A percentile compares a stretch with the other conserved stretches of the same genome.
Evolutionary conservation across 2,113 vertebrate species (phyloP).

Genomic region (Gracilinanus agilis): DNA sequence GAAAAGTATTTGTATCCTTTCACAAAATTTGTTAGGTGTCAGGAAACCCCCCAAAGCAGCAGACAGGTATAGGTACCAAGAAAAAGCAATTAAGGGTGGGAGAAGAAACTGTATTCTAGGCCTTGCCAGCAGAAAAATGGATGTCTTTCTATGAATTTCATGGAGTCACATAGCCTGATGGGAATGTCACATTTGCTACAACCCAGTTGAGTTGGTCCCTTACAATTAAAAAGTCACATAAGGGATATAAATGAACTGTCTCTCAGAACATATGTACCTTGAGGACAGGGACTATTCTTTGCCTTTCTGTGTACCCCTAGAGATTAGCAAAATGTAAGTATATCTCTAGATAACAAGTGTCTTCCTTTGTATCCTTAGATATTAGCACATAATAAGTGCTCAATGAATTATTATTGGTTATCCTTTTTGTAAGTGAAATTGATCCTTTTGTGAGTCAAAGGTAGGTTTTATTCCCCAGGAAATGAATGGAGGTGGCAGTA

Average conservation of each 20-base stretch:
- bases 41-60: not conserved
- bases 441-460: not conserved
- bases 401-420: not conserved
- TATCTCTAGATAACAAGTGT: too few relatives aligned
- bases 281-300: not conserved
- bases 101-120: not conserved
- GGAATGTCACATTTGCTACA: not conserved
- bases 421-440: too few relatives aligned
- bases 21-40: not conserved
- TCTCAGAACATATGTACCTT: not conserved
- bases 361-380: too few relatives aligned
- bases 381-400: not conserved
- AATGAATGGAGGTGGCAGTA: not conserved
- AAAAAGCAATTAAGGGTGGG: not conserved
- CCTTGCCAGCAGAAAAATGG: constrained; percentile 24
- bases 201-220: not conserved
- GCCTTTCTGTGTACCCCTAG: not conserved
- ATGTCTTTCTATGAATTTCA: not conserved
- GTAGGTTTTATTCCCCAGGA: not conserved
- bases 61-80: not conserved
- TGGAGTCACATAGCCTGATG: constrained; percentile 6
- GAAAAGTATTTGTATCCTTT: not conserved
- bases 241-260: constrained; percentile 13
- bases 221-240: not conserved
- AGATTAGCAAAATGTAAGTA: not conserved